Evolutionary conservation across 2,888 invertebrate species (phyloP).

Genomic region (Malachius bipustulatus): DNA sequence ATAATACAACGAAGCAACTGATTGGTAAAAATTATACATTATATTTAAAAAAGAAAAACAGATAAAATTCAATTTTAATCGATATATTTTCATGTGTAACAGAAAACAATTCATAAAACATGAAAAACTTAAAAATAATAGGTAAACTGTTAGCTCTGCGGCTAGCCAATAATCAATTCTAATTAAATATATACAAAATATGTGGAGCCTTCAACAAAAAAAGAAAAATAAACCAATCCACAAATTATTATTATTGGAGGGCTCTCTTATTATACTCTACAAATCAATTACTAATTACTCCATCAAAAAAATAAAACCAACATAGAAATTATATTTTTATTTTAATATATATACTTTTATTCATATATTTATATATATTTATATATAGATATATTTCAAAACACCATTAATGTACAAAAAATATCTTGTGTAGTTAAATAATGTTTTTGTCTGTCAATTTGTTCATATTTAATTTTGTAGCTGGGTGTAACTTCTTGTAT

Average conservation of each 20-base stretch:
- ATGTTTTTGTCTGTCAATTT: conserved; percentile 48
- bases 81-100: conserved; percentile 1
- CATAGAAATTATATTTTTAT: conserved; percentile 32
- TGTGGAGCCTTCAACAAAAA: not conserved
- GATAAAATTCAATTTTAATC: too few species aligned
- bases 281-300: not conserved
- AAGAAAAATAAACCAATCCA: not conserved
- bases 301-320: conserved; percentile 16
- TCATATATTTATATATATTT: conserved; percentile 26
- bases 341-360: conserved; percentile 33
- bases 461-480: conserved; percentile 35
- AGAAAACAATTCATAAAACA: conserved; percentile 1
- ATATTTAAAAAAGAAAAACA: not conserved
- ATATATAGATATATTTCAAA: conserved; percentile 53
- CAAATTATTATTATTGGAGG: not conserved
- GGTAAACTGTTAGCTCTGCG: not conserved
- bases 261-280: not conserved
- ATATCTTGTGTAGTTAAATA: conserved; percentile 54
- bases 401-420: conserved; percentile 63
- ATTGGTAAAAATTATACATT: too few species aligned
- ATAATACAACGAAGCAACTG: too few species aligned
- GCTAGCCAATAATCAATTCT: not conserved
- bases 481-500: too few species aligned
- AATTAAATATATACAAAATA: not conserved
- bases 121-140: conserved; percentile 2